Evolutionary conservation across 2,888 invertebrate species (phyloP).

Genomic region (Hoplodrina blanda): DNA sequence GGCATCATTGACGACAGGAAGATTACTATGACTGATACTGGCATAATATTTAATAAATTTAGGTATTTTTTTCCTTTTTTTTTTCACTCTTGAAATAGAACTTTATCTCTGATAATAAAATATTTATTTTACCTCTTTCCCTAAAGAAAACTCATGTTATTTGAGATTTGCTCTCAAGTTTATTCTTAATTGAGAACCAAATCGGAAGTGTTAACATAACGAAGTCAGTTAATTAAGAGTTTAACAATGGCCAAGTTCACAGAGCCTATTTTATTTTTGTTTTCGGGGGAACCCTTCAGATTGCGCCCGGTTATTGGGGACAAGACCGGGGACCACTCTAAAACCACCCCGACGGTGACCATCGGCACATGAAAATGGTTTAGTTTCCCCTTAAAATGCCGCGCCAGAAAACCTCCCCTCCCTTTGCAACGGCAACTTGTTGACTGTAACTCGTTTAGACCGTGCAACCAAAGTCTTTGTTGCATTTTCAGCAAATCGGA

Average conservation of each 20-base stretch:
- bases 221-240: slow-evolving; percentile 19
- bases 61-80: slow-evolving; percentile 60
- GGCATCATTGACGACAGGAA: slow-evolving; percentile 81
- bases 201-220: background rate
- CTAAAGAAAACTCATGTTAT: background rate
- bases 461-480: background rate
- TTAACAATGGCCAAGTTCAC: background rate
- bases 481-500: slow-evolving; percentile 77
- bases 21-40: slow-evolving; percentile 85
- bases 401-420: too few relatives aligned
- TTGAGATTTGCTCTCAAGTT: background rate
- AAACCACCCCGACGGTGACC: too few relatives aligned
- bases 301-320: too few relatives aligned
- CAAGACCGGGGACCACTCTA: too few relatives aligned
- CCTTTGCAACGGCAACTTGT: background rate
- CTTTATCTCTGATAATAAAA: background rate
- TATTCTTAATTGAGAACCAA: slow-evolving; percentile 15
- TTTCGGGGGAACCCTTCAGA: too few relatives aligned
- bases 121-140: background rate
- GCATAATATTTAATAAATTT: slow-evolving; percentile 78
- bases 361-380: too few relatives aligned
- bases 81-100: background rate
- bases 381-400: too few relatives aligned
- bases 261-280: too few relatives aligned
- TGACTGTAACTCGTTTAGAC: background rate